Percentiles rank a stretch among this genome's conserved stretches.
Conservation (phyloP, 2,113 vertebrate genomes). For the Pitta sordida region DNA sequence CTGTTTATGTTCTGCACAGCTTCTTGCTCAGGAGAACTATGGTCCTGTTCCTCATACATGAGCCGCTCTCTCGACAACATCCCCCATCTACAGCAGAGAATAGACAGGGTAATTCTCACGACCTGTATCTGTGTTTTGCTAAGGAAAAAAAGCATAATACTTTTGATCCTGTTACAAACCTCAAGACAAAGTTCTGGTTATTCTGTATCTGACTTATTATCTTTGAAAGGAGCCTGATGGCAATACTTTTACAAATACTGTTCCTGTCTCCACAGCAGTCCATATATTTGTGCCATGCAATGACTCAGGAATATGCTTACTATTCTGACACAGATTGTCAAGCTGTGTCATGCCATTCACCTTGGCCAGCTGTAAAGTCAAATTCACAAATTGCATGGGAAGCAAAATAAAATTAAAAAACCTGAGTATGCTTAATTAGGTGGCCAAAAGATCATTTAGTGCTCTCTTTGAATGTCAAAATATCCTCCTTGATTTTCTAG, state of each 20-base stretch:
- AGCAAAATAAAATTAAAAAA: not conserved
- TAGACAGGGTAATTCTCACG: not conserved
- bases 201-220: not conserved
- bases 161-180: not conserved
- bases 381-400: not conserved
- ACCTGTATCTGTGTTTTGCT: not conserved
- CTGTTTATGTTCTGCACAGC: no score
- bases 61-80: no score
- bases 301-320: not conserved
- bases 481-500: not conserved
- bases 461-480: not conserved
- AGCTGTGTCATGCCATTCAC: not conserved
- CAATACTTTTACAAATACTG: not conserved
- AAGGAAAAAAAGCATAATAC: not conserved
- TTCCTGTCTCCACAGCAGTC: not conserved
- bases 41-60: no score
- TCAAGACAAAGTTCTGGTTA: not conserved
- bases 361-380: not conserved
- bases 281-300: not conserved
- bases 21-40: no score
- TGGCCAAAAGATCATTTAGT: conserved; percentile 2
- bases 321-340: conserved; percentile 6
- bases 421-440: not conserved
- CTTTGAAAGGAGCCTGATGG: not conserved
- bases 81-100: no score